Conservation (phyloP, 2,113 vertebrate genomes). For the Alethe diademata region DNA sequence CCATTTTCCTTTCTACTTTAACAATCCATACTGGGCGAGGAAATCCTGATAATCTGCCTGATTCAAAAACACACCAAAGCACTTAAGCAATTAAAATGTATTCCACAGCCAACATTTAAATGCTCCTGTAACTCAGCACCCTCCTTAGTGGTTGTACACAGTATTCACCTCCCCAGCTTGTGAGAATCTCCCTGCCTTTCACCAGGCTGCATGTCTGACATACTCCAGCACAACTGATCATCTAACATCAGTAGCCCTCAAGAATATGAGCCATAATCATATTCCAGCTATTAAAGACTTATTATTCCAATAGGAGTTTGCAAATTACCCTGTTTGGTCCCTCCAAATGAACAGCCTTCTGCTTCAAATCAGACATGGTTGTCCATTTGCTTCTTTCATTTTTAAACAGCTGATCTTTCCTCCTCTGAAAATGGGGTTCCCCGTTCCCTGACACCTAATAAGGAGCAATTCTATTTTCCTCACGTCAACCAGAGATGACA, state of each 20-base stretch:
- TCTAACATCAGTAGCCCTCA: rapidly evolving
- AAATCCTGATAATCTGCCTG: neutral
- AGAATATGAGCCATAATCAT: neutral
- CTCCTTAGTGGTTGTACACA: neutral
- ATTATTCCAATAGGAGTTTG: neutral
- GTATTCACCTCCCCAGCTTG: neutral
- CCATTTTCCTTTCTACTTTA: neutral
- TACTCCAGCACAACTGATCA: neutral
- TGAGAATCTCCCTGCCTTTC: neutral
- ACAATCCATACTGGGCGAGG: neutral
- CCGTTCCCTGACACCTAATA: rapidly evolving
- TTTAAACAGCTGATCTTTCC: neutral
- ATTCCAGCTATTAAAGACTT: neutral
- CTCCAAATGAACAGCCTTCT: neutral
- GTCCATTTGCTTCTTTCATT: neutral
- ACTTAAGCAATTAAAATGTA: neutral
- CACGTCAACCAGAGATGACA: neutral
- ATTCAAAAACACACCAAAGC: neutral
- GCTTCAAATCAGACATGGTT: neutral
- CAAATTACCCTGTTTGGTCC: neutral
- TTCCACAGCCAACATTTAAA: neutral
- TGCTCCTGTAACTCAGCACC: neutral
- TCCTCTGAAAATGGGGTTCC: neutral
- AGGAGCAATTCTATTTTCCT: neutral
- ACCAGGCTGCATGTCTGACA: neutral